phyloP scores from a whole-genome alignment of 2,113 vertebrate genomes.

The Mellivora capensis region DNA sequence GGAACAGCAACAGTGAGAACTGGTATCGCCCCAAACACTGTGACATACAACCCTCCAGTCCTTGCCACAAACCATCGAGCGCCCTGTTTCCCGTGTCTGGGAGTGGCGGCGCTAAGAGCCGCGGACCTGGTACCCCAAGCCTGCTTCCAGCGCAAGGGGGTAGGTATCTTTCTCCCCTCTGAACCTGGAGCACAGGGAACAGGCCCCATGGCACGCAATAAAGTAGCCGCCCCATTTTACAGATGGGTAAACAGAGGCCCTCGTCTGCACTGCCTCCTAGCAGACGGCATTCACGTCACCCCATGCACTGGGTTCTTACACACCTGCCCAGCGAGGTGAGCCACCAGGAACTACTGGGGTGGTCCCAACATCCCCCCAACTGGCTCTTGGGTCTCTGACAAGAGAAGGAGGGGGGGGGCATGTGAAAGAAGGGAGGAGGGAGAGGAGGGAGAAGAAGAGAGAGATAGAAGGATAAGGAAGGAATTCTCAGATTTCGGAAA shows the following conservation, averaged over 20 bases:
- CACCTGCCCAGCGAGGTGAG: not conserved
- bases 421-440: not conserved
- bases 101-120: rapidly evolving
- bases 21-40: not conserved
- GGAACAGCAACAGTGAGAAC: not conserved
- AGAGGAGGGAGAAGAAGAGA: not conserved
- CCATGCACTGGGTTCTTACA: not conserved
- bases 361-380: not conserved
- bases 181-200: not conserved
- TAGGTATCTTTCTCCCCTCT: no score
- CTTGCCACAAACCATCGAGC: no score
- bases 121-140: rapidly evolving
- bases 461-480: not conserved
- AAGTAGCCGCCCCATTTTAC: not conserved
- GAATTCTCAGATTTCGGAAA: not conserved
- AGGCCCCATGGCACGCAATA: not conserved
- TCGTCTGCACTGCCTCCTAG: not conserved
- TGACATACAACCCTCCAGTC: not conserved
- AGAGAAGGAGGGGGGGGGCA: not conserved
- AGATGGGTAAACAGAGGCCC: not conserved
- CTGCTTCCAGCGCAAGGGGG: no score
- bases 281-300: rapidly evolving
- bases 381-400: not conserved
- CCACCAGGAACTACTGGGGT: not conserved
- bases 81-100: no score